phyloP scores from a whole-genome alignment of 2,113 vertebrate genomes.

The Dermatemys mawii region DNA sequence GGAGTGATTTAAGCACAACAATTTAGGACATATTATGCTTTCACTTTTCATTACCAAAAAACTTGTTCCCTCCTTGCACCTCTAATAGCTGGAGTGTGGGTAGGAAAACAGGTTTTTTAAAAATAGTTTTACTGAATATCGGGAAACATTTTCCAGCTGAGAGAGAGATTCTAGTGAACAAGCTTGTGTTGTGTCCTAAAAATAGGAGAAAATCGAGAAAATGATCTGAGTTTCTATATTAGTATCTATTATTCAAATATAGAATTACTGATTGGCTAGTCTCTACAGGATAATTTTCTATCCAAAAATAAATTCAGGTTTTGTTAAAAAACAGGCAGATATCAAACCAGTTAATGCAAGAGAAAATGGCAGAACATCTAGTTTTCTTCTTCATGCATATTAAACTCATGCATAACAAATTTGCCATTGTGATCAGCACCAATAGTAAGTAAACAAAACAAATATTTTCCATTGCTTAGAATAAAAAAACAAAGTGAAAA shows the following conservation, averaged over 20 bases:
- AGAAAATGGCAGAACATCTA: background rate
- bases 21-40: background rate
- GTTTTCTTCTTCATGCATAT: background rate
- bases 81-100: background rate
- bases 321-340: background rate
- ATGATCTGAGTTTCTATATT: background rate
- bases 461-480: slow-evolving; percentile 23
- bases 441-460: background rate
- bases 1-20: background rate
- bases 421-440: background rate
- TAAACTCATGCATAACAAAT: slow-evolving; percentile 36
- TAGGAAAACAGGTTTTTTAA: background rate
- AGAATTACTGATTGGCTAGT: background rate
- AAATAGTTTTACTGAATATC: background rate
- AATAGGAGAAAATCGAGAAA: background rate
- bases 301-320: background rate
- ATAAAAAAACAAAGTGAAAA: background rate
- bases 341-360: background rate
- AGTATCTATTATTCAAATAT: background rate
- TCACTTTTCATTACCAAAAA: background rate
- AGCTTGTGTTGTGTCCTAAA: background rate
- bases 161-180: accelerated
- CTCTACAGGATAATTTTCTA: background rate
- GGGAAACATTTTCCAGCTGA: background rate
- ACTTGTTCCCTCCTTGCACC: background rate